These are phyloP conservation scores for Callopanchax toddi DNA, from an alignment of 2,113 vertebrate genomes.

Conservation along the genomic window DNA sequence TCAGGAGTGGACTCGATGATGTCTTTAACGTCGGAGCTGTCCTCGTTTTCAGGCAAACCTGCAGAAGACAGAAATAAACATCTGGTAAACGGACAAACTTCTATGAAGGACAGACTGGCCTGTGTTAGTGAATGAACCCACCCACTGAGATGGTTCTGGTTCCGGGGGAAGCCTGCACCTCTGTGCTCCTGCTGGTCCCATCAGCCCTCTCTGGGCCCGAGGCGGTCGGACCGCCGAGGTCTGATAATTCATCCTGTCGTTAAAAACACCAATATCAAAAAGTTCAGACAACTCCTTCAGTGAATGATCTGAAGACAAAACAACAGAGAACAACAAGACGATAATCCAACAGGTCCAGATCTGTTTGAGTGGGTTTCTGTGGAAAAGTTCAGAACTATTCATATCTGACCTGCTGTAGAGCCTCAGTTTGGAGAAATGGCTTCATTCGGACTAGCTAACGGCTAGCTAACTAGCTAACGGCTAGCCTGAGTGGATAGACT, in stretches of 20 bases:
- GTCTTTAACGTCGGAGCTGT: slow-evolving; percentile 94
- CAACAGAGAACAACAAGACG: slow-evolving; percentile 7
- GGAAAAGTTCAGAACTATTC: too few relatives aligned
- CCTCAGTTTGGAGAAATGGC: too few relatives aligned
- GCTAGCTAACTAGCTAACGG: too few relatives aligned
- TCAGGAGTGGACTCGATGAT: slow-evolving; percentile 98
- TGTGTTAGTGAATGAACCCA: slow-evolving; percentile 62
- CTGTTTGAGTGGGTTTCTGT: too few relatives aligned
- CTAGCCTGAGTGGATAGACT: too few relatives aligned
- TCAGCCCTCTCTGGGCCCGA: slow-evolving; percentile 80
- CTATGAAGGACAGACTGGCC: too few relatives aligned
- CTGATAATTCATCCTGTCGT: slow-evolving; percentile 92
- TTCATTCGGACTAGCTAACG: too few relatives aligned
- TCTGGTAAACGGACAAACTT: too few relatives aligned
- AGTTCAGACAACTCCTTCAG: background rate
- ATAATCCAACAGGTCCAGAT: background rate
- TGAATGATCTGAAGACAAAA: background rate
- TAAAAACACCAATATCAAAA: background rate
- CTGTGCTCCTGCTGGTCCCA: slow-evolving; percentile 85
- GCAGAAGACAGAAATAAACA: background rate
- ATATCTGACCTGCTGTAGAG: too few relatives aligned
- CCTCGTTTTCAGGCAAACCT: slow-evolving; percentile 92
- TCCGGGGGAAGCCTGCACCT: slow-evolving; percentile 89
- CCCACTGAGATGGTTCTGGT: slow-evolving; percentile 87
- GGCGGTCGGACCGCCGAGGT: slow-evolving; percentile 85